Conservation (phyloP, 2,113 vertebrate species). For the Proterorhinus semilunaris region DNA sequence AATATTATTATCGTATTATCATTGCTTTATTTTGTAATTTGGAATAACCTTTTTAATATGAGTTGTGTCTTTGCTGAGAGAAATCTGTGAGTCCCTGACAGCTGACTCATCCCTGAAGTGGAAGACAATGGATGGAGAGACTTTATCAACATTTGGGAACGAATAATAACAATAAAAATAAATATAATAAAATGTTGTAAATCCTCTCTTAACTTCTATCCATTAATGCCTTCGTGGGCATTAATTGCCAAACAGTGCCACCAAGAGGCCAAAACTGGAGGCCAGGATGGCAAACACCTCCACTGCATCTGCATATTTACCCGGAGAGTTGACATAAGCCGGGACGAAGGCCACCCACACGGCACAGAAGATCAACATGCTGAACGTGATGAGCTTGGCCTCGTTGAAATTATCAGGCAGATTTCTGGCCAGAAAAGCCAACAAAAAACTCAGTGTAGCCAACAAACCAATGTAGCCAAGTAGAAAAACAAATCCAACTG, state of each 20-base stretch:
- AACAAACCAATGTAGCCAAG: slow-evolving; percentile 68
- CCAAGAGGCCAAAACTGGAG: slow-evolving; percentile 72
- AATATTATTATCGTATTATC: no score
- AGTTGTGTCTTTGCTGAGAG: no score
- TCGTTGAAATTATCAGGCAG: slow-evolving; percentile 73
- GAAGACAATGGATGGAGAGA: no score
- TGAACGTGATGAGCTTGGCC: slow-evolving; percentile 72
- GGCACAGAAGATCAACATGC: slow-evolving; percentile 77
- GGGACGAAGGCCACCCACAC: slow-evolving; percentile 73
- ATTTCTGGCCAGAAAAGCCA: slow-evolving; percentile 73
- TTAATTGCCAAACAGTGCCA: slow-evolving; percentile 70
- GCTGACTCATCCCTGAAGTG: no score
- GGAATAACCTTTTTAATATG: no score
- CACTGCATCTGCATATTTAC: slow-evolving; percentile 70
- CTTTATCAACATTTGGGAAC: no score
- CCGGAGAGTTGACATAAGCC: slow-evolving; percentile 73
- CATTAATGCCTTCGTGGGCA: slow-evolving; percentile 68
- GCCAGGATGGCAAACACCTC: slow-evolving; percentile 77
- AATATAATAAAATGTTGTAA: not conserved
- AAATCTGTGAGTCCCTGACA: no score
- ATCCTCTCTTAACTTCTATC: slow-evolving; percentile 1
- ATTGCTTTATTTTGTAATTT: no score
- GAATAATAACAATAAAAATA: not conserved
- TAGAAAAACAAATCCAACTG: slow-evolving; percentile 55
- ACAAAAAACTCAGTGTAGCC: slow-evolving; percentile 64